Evolutionary conservation across 2,113 vertebrate genomes (phyloP), one percentile per base, ranked within the genome.

Genomic region (Protomyctophum bolini): DNA sequence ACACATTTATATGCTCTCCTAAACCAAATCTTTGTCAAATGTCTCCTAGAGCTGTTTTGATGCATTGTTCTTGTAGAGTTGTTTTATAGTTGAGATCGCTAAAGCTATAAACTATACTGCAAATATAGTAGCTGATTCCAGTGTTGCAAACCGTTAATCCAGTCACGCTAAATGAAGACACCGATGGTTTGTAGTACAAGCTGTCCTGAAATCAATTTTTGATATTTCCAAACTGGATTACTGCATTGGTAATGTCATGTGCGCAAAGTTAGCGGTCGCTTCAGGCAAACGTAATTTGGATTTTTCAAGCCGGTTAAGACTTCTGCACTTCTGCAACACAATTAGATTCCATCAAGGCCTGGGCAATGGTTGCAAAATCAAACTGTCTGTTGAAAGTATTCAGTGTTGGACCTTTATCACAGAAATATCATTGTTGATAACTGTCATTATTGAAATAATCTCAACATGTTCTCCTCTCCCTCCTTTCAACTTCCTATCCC

Each of bases 391-490:
- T 21, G 55, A 57, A 57, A 15, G 21, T 69, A 21, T 58, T 77
- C 1, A 1, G 14, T 63, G 51, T 75, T 75, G 45, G 73, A 49
- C 14, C 58, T 66, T 66, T 50, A 46, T 64, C 66, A 64, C 50
- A 59, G 59, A 49, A 61, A 4, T 33, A 58, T 9, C 1, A 70
- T 79, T 73, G 77, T 68, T 60, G 55, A 67, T 68, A 21, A 41
- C 33, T 41, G 33, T n/a, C n/a, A 41, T 41, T 41, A 4, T 41
- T 28, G 62, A 66, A 46, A 69, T 50, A 64, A 77, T 78, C 55
- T 89, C 73, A 84, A 80, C 82, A 68, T 86, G 75, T 86, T 73
- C 87, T 80, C 65, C 79, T 86, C 84, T 75, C 82, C 66, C 12
- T 70, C 71, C 64, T 67, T 74, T 66, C 58, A 87, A 86, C 58